phyloP scores from a whole-genome alignment of 2,888 invertebrate species.

The Rhodophaea formosa region DNA sequence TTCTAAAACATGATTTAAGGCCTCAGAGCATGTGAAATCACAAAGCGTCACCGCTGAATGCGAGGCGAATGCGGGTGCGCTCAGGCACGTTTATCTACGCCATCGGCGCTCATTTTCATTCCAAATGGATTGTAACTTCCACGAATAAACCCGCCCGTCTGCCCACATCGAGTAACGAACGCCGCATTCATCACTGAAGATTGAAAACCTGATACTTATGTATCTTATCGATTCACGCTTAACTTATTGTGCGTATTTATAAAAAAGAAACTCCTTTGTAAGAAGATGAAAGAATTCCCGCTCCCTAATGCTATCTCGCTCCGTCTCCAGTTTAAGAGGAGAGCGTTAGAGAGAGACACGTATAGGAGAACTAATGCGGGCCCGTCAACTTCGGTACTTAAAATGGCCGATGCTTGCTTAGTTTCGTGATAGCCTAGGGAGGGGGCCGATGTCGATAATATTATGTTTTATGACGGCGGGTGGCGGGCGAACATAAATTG shows the following conservation, averaged over 20 bases:
- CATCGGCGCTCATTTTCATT: conserved; percentile 16
- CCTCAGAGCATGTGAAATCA: conserved; percentile 8
- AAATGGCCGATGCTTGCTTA: conserved; percentile 76
- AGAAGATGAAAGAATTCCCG: conserved; percentile 65
- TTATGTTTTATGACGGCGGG: conserved; percentile 75
- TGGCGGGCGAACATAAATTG: conserved; percentile 68
- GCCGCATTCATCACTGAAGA: conserved; percentile 16
- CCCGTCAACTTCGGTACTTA: conserved; percentile 70
- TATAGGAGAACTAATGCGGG: conserved; percentile 33
- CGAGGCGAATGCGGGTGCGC: conserved; percentile 9
- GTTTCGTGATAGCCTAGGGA: conserved; percentile 79
- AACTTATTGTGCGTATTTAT: conserved; percentile 26
- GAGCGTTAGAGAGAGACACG: conserved; percentile 40
- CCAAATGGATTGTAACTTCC: conserved; percentile 16
- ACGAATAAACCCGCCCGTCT: conserved; percentile 13
- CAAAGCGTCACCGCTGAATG: conserved; percentile 12
- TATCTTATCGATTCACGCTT: conserved; percentile 20
- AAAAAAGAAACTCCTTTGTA: conserved; percentile 52
- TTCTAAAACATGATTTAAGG: conserved; percentile 6
- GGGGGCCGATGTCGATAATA: conserved; percentile 76
- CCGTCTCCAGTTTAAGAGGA: conserved; percentile 31
- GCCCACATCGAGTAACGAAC: conserved; percentile 12
- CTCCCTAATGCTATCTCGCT: conserved; percentile 45
- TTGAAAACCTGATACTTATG: conserved; percentile 17
- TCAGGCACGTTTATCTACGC: conserved; percentile 15